Percentiles rank a stretch among this genome's conserved stretches.
Evolutionary conservation across 1,140 invertebrate species (phyloP).

Genomic region (Heliconius himera): DNA sequence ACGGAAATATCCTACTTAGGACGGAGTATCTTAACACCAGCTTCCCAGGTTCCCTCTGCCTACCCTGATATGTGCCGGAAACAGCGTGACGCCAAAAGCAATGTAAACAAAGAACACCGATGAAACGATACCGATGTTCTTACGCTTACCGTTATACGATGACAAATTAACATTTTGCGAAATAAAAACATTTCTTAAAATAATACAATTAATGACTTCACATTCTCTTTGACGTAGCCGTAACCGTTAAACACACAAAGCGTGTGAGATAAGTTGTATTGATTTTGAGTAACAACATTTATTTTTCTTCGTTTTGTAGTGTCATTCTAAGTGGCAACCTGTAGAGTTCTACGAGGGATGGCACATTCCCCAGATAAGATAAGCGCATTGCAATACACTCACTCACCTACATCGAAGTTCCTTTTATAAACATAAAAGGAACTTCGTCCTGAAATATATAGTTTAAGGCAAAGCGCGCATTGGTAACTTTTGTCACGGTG

Average conservation of each 20-base stretch:
- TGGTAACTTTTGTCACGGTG: no score
- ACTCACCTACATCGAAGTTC: constrained; percentile 50
- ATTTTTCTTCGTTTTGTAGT: constrained; percentile 55
- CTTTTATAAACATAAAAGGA: constrained; percentile 4
- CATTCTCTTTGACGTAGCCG: constrained; percentile 5
- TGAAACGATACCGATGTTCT: neutral
- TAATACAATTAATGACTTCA: constrained; percentile 28
- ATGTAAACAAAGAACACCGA: neutral
- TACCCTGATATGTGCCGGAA: no score
- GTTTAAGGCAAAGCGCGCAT: no score
- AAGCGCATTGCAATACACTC: constrained; percentile 65
- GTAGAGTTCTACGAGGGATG: constrained; percentile 57
- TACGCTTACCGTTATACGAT: neutral
- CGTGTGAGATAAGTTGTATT: constrained; percentile 60
- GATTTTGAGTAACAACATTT: constrained; percentile 64
- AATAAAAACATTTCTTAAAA: constrained; percentile 15
- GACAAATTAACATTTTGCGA: constrained; percentile 18
- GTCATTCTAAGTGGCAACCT: constrained; percentile 67
- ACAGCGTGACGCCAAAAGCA: no score
- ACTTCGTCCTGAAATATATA: constrained; percentile 10
- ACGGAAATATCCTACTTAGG: no score
- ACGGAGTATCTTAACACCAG: no score
- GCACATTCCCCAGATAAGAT: constrained; percentile 76
- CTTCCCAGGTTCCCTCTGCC: no score
- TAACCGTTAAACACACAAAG: constrained; percentile 52